phyloP scores from a whole-genome alignment of 2,113 vertebrate genomes.

The Tychaedon coryphoeus region DNA sequence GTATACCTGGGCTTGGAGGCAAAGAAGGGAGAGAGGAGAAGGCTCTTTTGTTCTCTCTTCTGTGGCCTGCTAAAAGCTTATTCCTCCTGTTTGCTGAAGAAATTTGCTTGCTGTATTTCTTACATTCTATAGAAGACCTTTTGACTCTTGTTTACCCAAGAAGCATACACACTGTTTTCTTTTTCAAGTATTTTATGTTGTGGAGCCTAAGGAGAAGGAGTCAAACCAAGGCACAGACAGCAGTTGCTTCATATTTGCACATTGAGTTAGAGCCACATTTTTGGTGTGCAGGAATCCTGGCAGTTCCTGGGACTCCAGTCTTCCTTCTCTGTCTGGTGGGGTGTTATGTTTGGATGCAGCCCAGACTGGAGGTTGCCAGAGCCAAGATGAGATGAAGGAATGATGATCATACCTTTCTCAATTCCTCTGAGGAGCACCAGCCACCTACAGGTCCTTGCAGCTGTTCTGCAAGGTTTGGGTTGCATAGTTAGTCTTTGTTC shows the following conservation, averaged over 20 bases:
- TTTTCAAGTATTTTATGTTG: neutral
- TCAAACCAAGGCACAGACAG: neutral
- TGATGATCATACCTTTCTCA: neutral
- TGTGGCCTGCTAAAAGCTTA: neutral
- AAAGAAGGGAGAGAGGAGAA: neutral
- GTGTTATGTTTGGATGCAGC: neutral
- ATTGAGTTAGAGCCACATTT: neutral
- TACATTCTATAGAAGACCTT: neutral
- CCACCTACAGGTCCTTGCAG: neutral
- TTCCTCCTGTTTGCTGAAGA: neutral
- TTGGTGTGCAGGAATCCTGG: neutral
- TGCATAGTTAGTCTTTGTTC: neutral
- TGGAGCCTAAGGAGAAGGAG: neutral
- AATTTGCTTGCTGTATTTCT: neutral
- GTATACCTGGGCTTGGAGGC: neutral
- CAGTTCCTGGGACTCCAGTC: neutral
- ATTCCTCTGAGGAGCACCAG: neutral
- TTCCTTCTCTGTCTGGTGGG: neutral
- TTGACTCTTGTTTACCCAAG: neutral
- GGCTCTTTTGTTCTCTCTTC: neutral
- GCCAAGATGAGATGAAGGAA: neutral
- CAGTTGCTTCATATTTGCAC: neutral
- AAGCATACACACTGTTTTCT: neutral
- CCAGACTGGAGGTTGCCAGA: neutral
- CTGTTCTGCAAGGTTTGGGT: neutral